Evolutionary conservation across 2,888 invertebrate genomes (phyloP), one percentile per base, ranked within the genome.

Genomic region (Helicoverpa assulta): DNA sequence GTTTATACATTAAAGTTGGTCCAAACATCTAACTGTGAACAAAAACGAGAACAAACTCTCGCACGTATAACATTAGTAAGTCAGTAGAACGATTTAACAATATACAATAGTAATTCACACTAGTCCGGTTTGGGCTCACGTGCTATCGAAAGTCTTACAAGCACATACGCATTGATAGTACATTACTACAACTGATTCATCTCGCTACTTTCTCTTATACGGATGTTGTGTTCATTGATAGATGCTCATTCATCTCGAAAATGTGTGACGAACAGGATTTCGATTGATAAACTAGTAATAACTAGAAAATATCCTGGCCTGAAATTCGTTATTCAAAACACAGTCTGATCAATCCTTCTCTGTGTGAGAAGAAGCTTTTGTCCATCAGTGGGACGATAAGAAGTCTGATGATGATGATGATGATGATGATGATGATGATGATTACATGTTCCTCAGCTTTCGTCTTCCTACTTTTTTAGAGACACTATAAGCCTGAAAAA

Each of bases 201-300:
- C 68, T 74, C 43, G 26, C 64, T 8, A 84, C 85, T 85, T 85
- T 85, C 85, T 80, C 81, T 68, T 68, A 70, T 50, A 12, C 80
- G 70, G 68, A 68, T 66, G 58, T 74, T 18, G 40, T 61, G 67
- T 67, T 69, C 71, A 81, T 81, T 67, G 65, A 77, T 33, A 50
- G 52, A 57, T 66, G 10, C 61, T 70, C 70, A 68, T 76, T 74
- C 78, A 78, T 76, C n/a, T 54, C 16, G 14, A 61, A 43, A 19
- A 19, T 62, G 57, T 73, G 58, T 60, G 60, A 29, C 63, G 40
- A 47, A 60, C 37, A 21, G 57, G 5, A 59, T 59, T 65, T 66
- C 8, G 21, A 66, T 75, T 74, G 62, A 29, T 57, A 65, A 26
- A 29, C 33, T 26, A n/a, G 12, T 19, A 50, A 50, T 8, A 19